Evolutionary conservation across 2,113 vertebrate genomes (phyloP).

Genomic region (Verasper variegatus): DNA sequence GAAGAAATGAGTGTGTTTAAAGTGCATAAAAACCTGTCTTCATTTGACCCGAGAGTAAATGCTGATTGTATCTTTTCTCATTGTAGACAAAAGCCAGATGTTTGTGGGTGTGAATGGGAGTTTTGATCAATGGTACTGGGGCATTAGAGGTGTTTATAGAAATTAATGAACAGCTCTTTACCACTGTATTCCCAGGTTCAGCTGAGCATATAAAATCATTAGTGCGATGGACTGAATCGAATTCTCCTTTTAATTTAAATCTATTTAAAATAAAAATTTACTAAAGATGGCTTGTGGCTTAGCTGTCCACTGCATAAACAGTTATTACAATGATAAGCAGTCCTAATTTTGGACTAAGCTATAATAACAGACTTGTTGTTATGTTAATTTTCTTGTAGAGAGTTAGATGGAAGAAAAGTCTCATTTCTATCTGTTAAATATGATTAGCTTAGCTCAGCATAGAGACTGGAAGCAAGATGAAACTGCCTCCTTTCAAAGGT

Average conservation of each 20-base stretch:
- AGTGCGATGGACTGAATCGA: not conserved
- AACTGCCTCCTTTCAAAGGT: not conserved
- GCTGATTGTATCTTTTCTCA: no score
- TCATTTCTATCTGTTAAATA: not conserved
- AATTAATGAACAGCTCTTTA: constrained; percentile 2
- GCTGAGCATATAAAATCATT: not conserved
- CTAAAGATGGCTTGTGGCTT: not conserved
- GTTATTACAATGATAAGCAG: no score
- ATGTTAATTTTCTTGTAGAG: not conserved
- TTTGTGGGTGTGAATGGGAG: no score
- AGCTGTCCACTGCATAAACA: not conserved
- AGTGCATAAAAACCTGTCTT: no score
- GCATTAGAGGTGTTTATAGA: not conserved
- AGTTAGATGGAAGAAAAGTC: not conserved
- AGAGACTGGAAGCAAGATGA: not conserved
- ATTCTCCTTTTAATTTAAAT: not conserved
- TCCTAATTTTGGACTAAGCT: not conserved
- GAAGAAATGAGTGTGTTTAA: no score
- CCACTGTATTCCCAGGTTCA: not conserved
- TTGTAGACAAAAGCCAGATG: no score
- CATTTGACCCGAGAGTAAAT: no score
- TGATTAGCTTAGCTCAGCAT: not conserved
- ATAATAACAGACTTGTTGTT: no score
- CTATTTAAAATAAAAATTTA: no score
- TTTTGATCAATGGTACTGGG: no score